phyloP scores from a whole-genome alignment of 2,888 invertebrate species.

The Melieria crassipennis region DNA sequence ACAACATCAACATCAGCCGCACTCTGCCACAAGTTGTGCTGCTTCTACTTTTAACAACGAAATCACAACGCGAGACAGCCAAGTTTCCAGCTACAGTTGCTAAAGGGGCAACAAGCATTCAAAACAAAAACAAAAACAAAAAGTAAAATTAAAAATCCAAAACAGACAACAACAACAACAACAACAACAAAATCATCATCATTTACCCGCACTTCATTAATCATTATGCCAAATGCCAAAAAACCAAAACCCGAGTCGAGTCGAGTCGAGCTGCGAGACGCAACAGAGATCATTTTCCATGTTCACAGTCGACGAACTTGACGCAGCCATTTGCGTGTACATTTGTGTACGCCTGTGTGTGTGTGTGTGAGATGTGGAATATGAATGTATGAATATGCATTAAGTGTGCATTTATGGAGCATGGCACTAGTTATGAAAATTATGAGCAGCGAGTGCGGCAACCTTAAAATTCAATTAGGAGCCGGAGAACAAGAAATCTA shows the following conservation, averaged over 20 bases:
- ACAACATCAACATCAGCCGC: constrained; percentile 18
- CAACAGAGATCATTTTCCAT: too few species aligned
- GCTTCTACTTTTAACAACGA: too few species aligned
- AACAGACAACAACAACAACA: constrained; percentile 24
- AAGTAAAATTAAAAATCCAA: constrained; percentile 18
- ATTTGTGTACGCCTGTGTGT: background rate
- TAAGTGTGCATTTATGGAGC: too few species aligned
- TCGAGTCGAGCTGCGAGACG: background rate
- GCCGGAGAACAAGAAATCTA: too few species aligned
- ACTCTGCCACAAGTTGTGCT: background rate
- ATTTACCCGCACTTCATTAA: constrained; percentile 63
- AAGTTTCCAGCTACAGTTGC: too few species aligned
- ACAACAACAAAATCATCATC: constrained; percentile 21
- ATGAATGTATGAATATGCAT: too few species aligned
- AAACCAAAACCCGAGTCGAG: constrained; percentile 19
- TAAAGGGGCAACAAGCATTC: background rate
- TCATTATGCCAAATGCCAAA: constrained; percentile 59
- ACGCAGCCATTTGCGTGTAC: too few species aligned
- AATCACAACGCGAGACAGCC: too few species aligned
- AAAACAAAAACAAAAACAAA: background rate
- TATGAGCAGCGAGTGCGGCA: too few species aligned
- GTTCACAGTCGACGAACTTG: constrained; percentile 12
- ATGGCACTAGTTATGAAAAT: too few species aligned
- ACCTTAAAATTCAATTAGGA: too few species aligned
- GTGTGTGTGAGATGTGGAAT: constrained; percentile 9